Evolutionary conservation across 2,888 invertebrate species (phyloP), one percentile per base, ranked within the genome.

Genomic region (Aphelenchoides bicaudatus): DNA sequence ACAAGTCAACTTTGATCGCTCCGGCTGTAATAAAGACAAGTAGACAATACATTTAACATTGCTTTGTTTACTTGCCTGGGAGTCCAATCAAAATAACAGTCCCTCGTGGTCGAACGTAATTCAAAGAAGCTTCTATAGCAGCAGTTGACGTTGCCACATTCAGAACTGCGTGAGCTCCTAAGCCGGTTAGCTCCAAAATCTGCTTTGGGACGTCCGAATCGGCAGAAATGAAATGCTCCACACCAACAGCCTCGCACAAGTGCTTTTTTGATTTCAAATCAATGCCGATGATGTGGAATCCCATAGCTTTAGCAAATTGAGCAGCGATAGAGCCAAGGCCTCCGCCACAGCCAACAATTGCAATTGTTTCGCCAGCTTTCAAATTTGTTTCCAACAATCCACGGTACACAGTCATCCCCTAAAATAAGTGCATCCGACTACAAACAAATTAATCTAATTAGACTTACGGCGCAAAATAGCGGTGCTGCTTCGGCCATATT

Each of bases 251-350:
- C 23, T 23, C 21, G 39, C 61, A 62, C 25, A 63, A 53, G 21
- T 64, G 52, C 21, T 65, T 57, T 27, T 64, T 50, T 30, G 51
- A 56, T 16, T 43, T 49, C 30, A 13, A 59, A 25, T 67, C 67
- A 46, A 68, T 65, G 10, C 66, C 68, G 23, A 68, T 37, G 8
- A 67, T 63, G 50, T 63, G 34, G 54, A 66, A 54, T 39, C 68
- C 68, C 68, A 68, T 68, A 23, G 65, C 69, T 27, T 59, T 58
- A 8, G 69, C 69, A 47, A 66, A 69, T 46, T 69, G 69, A 23
- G 67, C 62, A 28, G 58, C 65, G 28, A 69, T 51, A 3, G 66
- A 65, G 38, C 69, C 69, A 8, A 69, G 61, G 48, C 69, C 69
- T 53, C 69, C 69, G 30, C 66, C 69, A 38, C 67, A 67, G 48